Evolutionary conservation across 2,113 vertebrate species (phyloP).

Genomic region (Taurulus bubalis): DNA sequence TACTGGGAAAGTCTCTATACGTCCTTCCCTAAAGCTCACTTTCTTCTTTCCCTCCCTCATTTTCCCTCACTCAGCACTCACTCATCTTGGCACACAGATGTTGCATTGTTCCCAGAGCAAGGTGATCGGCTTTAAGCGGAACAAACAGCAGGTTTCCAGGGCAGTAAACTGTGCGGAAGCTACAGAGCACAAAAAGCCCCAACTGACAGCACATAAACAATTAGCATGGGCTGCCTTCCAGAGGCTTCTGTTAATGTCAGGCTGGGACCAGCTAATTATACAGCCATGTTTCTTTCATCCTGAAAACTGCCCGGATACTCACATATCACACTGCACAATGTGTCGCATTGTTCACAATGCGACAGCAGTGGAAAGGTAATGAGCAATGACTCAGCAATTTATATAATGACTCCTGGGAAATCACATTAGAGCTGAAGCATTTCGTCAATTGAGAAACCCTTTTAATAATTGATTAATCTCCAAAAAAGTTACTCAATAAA

Average conservation of each 20-base stretch:
- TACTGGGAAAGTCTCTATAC: conserved; percentile 12
- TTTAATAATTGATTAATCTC: background rate
- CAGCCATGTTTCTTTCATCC: conserved; percentile 63
- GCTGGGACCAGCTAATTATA: conserved; percentile 75
- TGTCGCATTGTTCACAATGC: conserved; percentile 6
- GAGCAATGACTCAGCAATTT: conserved; percentile 1
- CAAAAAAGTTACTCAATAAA: background rate
- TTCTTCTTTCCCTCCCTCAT: conserved; percentile 27
- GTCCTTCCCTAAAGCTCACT: conserved; percentile 19
- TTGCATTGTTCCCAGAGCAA: conserved; percentile 71
- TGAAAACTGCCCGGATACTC: conserved; percentile 63
- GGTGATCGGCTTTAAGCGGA: conserved; percentile 56
- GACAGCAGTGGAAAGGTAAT: conserved; percentile 2
- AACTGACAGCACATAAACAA: conserved; percentile 81
- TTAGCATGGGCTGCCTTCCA: conserved; percentile 74
- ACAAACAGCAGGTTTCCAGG: conserved; percentile 68
- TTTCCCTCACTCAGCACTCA: conserved; percentile 46
- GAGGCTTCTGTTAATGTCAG: conserved; percentile 70
- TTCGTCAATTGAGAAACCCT: accelerated
- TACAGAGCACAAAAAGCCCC: conserved; percentile 57
- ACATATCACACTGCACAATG: conserved; percentile 46
- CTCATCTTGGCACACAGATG: conserved; percentile 74
- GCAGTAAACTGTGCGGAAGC: conserved; percentile 45
- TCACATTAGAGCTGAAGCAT: background rate
- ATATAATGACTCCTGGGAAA: background rate